Evolutionary conservation across 2,113 vertebrate species (phyloP).

Genomic region (Lasiurus borealis): DNA sequence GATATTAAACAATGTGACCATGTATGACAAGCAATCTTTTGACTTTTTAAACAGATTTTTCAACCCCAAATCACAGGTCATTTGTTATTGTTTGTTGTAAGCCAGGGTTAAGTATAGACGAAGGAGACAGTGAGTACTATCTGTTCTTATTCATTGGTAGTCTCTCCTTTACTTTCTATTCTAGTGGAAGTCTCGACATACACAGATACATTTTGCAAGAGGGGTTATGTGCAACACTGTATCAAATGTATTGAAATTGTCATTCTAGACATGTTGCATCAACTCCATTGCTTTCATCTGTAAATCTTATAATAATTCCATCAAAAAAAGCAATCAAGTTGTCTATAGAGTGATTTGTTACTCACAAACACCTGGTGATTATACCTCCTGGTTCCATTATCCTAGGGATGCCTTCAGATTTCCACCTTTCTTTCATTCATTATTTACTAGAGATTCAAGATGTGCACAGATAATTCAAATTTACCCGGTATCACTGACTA

Average conservation of each 20-base stretch:
- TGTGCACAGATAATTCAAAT: slow-evolving; percentile 46
- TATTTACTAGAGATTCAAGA: slow-evolving; percentile 39
- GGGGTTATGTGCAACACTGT: slow-evolving; percentile 4
- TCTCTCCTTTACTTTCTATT: not conserved
- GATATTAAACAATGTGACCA: not conserved
- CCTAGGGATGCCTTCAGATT: not conserved
- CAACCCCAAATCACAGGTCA: not conserved
- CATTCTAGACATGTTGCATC: slow-evolving; percentile 32
- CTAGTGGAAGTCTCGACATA: not conserved
- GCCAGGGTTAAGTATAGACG: not conserved
- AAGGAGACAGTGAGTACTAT: not conserved
- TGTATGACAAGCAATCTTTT: not conserved
- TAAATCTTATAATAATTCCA: slow-evolving; percentile 59
- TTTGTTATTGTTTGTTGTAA: not conserved
- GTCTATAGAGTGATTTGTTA: slow-evolving; percentile 59
- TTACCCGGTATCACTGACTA: not conserved
- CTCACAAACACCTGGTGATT: slow-evolving; percentile 28
- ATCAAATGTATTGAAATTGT: not conserved
- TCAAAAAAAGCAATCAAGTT: slow-evolving; percentile 61
- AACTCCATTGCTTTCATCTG: slow-evolving; percentile 34
- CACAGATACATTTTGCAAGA: not conserved
- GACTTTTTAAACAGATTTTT: not conserved
- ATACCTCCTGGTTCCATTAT: not conserved
- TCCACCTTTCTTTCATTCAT: not conserved
- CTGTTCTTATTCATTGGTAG: not conserved